Evolutionary conservation across 1,140 invertebrate species (phyloP), one percentile per base, ranked within the genome.

Genomic region (Cotesia glomerata): DNA sequence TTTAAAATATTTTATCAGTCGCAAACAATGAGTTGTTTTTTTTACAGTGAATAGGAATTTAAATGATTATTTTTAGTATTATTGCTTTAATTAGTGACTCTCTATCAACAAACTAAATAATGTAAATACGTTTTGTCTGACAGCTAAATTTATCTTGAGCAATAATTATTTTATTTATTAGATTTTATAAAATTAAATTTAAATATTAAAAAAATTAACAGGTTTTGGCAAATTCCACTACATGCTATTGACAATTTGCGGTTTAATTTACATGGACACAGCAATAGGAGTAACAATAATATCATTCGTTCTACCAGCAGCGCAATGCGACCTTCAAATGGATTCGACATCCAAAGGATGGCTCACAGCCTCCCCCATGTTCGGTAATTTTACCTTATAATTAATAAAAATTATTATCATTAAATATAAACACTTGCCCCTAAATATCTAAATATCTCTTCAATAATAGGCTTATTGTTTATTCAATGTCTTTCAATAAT

Each of bases 281-380:
- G 92, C 92, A 14, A 92, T 97, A 63, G 95, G 95, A 65, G 92
- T 97, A 68, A 94, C 95, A n/a, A 94, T 96, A 72, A 89, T 95
- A 69, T 95, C 95, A 1, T 93, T 93, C 82, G 92, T 94, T 9
- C 79, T 94, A 64, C 92, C 93, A 0, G 90, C 92, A 2, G 93
- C 93, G 2, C 91, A 91, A 84, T 93, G 92, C 86, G 93, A 94
- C 79, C 91, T 93, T 78, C 82, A 89, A 70, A 93, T 94, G 92
- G 91, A 91, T n/a, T 93, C 92, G 0, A 85, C 88, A 0, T 89
- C 93, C 76, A 93, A 93, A 80, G 93, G 92, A 16, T 92, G 91
- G 89, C 87, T 94, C 1, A 92, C 91, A 2, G 92, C 93, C 13
- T 89, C 92, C n/a, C 92, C 92, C 76, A 93, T 93, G 91, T 86